Conservation (phyloP, 2,888 invertebrate genomes). For the Ectobius pallidus region DNA sequence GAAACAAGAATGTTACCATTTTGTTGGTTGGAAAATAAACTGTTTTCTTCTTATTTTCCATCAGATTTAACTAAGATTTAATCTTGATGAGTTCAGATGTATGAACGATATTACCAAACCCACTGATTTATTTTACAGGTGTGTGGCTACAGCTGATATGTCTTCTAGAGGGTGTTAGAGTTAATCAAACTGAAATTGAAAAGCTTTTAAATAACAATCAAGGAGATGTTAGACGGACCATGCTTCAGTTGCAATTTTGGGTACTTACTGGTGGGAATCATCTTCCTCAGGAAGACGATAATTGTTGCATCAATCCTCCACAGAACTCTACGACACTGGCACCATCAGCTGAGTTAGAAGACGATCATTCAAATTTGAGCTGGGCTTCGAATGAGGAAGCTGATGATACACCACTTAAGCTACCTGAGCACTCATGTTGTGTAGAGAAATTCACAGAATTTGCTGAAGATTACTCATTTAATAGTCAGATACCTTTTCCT, state of each 20-base stretch:
- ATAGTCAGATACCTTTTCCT: slow-evolving; percentile 33
- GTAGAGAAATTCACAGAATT: background rate
- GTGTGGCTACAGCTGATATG: slow-evolving; percentile 73
- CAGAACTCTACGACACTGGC: background rate
- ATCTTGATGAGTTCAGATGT: no score
- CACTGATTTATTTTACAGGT: slow-evolving; percentile 56
- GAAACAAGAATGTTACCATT: no score
- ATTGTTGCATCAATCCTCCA: background rate
- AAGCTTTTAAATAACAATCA: slow-evolving; percentile 63
- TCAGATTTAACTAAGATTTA: no score
- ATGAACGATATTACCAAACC: no score
- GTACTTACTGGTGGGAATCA: slow-evolving; percentile 57
- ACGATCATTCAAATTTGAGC: slow-evolving; percentile 34
- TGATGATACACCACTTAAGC: background rate
- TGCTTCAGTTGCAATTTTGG: slow-evolving; percentile 76
- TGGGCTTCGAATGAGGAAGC: slow-evolving; percentile 17
- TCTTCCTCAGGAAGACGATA: background rate
- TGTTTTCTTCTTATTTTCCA: no score
- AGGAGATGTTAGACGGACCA: slow-evolving; percentile 75
- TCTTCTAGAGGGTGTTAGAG: slow-evolving; percentile 65
- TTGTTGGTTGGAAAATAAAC: no score
- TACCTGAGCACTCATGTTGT: slow-evolving; percentile 11
- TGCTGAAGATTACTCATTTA: background rate
- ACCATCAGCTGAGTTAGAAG: slow-evolving; percentile 1
- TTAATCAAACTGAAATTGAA: slow-evolving; percentile 59